Evolutionary conservation across 2,797 vertebrate genomes (phyloP).

Genomic region (Cyprinodon diabolis): DNA sequence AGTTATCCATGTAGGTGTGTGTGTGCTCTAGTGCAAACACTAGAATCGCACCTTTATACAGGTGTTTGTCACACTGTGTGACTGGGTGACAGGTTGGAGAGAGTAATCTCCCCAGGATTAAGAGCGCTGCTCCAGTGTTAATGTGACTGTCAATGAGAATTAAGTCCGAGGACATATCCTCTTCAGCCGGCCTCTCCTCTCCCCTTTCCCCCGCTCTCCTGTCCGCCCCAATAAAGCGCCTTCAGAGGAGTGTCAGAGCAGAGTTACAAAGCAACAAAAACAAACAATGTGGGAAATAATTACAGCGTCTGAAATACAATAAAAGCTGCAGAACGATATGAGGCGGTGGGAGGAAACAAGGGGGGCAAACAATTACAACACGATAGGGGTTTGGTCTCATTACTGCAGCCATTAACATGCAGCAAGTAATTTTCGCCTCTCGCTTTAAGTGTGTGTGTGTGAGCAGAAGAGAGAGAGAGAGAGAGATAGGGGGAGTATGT

Average conservation of each 20-base stretch:
- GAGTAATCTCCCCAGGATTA: slow-evolving; percentile 80
- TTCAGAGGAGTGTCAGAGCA: slow-evolving; percentile 59
- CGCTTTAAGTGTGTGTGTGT: slow-evolving; percentile 29
- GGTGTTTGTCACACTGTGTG: slow-evolving; percentile 44
- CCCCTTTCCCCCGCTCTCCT: slow-evolving; percentile 10
- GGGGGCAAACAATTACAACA: slow-evolving; percentile 79
- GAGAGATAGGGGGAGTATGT: not conserved
- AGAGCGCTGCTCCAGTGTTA: slow-evolving; percentile 78
- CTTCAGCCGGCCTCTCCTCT: slow-evolving; percentile 34
- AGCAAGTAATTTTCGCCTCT: slow-evolving; percentile 62
- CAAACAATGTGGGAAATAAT: slow-evolving; percentile 74
- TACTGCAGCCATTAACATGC: slow-evolving; percentile 79
- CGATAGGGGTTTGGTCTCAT: slow-evolving; percentile 77
- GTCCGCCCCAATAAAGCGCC: slow-evolving; percentile 64
- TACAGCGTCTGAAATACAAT: slow-evolving; percentile 67
- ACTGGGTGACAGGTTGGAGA: slow-evolving; percentile 65
- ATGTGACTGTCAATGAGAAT: slow-evolving; percentile 84
- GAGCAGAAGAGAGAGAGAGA: slow-evolving; percentile 8
- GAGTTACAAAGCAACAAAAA: slow-evolving; percentile 25
- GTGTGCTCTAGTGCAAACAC: slow-evolving; percentile 12
- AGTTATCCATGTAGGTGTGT: slow-evolving; percentile 3
- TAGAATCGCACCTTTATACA: slow-evolving; percentile 25
- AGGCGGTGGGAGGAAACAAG: slow-evolving; percentile 48
- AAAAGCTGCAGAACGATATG: slow-evolving; percentile 62
- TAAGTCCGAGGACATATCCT: slow-evolving; percentile 67